phyloP scores from a whole-genome alignment of 2,888 invertebrate genomes.

The Drosophila quasianomalipes region DNA sequence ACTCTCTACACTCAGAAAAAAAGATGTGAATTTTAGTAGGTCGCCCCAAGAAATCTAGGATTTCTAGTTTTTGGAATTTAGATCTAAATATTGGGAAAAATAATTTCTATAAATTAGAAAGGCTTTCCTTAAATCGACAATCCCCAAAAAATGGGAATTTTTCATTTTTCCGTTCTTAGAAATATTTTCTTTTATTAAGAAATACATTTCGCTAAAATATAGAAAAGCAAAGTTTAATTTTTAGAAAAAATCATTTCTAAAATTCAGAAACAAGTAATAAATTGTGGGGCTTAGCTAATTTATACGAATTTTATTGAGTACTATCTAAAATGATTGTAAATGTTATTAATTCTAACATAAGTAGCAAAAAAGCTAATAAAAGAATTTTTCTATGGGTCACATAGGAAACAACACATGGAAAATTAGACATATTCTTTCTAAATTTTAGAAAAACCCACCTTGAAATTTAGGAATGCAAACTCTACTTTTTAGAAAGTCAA shows the following conservation, averaged over 20 bases:
- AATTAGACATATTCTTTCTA: background rate
- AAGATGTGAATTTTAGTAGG: rapidly evolving
- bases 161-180: no score
- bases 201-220: background rate
- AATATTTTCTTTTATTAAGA: background rate
- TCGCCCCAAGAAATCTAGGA: no score
- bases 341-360: background rate
- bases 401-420: background rate
- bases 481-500: background rate
- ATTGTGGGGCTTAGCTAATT: background rate
- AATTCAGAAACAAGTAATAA: background rate
- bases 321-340: background rate
- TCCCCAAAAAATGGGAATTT: background rate
- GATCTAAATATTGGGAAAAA: background rate
- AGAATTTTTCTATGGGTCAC: background rate
- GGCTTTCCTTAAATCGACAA: background rate
- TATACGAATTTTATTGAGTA: background rate
- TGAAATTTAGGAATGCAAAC: background rate
- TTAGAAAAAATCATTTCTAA: background rate
- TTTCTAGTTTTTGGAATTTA: background rate
- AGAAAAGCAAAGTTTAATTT: background rate
- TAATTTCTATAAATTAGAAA: background rate
- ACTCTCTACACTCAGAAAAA: constrained; percentile 36
- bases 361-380: background rate
- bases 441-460: background rate